Conservation (phyloP, 2,113 vertebrate genomes). For the Podarcis raffonei region DNA sequence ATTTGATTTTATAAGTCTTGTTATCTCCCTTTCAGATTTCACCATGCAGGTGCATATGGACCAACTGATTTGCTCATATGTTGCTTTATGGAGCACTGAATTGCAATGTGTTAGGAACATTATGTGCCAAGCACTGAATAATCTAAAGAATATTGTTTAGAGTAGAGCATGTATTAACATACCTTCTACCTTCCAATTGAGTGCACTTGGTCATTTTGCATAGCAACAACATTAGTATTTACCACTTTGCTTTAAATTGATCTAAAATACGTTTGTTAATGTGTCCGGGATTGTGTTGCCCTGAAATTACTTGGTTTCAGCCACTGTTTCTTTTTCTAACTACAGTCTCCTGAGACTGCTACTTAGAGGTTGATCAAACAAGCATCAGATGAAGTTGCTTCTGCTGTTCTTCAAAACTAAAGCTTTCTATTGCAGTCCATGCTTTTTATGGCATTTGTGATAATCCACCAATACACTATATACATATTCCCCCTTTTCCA, state of each 20-base stretch:
- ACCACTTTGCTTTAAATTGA: background rate
- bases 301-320: background rate
- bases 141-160: background rate
- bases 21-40: background rate
- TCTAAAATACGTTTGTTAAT: background rate
- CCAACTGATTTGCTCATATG: background rate
- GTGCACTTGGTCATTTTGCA: background rate
- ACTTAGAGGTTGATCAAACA: background rate
- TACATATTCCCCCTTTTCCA: background rate
- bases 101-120: background rate
- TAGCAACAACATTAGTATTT: background rate
- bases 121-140: background rate
- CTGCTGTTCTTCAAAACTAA: background rate
- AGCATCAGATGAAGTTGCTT: background rate
- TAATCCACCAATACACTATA: no score
- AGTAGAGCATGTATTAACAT: background rate
- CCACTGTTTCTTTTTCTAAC: background rate
- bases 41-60: background rate
- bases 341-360: background rate
- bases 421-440: background rate
- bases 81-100: background rate
- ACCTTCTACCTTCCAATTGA: background rate
- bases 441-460: background rate
- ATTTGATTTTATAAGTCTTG: background rate
- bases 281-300: background rate